These are phyloP conservation scores for Xenopus tropicalis DNA, from an alignment of 2,113 vertebrate genomes.

Conservation along the genomic window UCB_Xtro_10.0 CM004445.2:117455501-117456000, in stretches of 20 bases:
- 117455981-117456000: background rate
- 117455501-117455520: slow-evolving; percentile 47
- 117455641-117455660: background rate
- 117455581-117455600: background rate
- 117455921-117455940: slow-evolving; percentile 49
- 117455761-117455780: background rate
- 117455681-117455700: background rate
- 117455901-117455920: slow-evolving; percentile 35
- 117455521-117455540: background rate
- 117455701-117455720: background rate
- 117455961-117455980: slow-evolving; percentile 37
- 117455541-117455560: slow-evolving; percentile 1
- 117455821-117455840: slow-evolving; percentile 55
- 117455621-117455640: background rate
- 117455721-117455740: too few relatives aligned
- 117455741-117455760: background rate
- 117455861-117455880: slow-evolving; percentile 46
- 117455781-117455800: background rate
- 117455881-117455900: slow-evolving; percentile 51
- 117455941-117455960: slow-evolving; percentile 64
- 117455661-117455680: background rate
- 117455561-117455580: slow-evolving; percentile 1
- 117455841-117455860: slow-evolving; percentile 55
- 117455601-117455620: background rate
- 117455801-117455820: slow-evolving; percentile 20